phyloP scores from a whole-genome alignment of 2,888 invertebrate species.

The Polymixis lichenea region DNA sequence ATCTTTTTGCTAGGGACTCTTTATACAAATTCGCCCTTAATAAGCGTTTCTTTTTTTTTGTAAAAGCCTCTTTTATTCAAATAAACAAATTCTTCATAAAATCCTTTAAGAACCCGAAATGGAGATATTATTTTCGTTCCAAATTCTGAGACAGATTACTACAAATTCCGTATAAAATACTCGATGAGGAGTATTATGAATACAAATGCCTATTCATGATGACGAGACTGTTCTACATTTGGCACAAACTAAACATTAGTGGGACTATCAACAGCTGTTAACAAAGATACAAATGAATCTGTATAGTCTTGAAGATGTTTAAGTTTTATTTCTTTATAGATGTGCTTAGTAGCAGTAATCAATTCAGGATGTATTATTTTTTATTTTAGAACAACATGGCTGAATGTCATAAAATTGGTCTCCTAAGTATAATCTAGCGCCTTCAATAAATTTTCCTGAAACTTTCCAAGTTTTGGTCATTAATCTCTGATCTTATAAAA shows the following conservation, averaged over 20 bases:
- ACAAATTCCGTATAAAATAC: conserved; percentile 25
- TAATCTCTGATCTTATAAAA: neutral
- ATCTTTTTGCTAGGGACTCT: neutral
- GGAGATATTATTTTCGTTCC: conserved; percentile 1
- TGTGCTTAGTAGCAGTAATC: neutral
- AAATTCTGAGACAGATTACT: conserved; percentile 7
- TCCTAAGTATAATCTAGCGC: neutral
- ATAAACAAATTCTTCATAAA: conserved; percentile 2
- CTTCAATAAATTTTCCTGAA: neutral
- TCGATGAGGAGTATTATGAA: conserved; percentile 34
- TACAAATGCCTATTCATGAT: conserved; percentile 42
- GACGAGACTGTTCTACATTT: conserved; percentile 28
- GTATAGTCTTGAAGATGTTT: conserved; percentile 4
- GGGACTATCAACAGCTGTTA: conserved; percentile 31
- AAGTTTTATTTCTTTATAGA: neutral
- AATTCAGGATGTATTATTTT: neutral
- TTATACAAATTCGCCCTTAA: neutral
- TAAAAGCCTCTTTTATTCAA: conserved; percentile 15
- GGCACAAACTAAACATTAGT: conserved; percentile 37
- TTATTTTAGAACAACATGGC: neutral
- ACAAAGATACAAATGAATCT: neutral
- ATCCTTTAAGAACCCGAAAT: neutral
- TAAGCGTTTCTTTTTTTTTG: conserved; percentile 8
- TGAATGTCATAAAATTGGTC: neutral
- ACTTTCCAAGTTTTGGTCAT: neutral